These are phyloP conservation scores for Caenorhabditis doughertyi DNA, from an alignment of 2,888 invertebrate species.

Conservation along the genomic window DNA sequence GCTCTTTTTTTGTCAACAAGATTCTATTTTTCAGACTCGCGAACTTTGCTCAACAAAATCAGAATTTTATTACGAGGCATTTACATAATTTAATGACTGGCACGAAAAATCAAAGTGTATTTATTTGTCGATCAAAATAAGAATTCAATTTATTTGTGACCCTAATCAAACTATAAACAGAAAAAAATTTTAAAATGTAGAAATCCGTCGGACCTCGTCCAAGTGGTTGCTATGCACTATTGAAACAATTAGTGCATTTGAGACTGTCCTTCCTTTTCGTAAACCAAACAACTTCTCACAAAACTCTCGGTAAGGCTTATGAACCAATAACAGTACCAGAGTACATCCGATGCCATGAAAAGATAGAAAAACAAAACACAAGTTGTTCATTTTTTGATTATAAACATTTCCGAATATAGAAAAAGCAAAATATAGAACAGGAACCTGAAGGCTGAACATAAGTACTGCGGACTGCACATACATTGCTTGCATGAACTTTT, in stretches of 20 bases:
- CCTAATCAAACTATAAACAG: no score
- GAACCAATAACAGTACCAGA: not conserved
- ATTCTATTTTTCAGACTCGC: no score
- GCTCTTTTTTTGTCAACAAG: no score
- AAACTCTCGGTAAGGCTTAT: slow-evolving; percentile 4
- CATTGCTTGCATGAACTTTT: slow-evolving; percentile 6
- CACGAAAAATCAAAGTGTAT: no score
- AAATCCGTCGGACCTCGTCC: no score
- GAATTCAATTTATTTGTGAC: no score
- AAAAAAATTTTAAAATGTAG: no score
- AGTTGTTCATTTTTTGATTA: slow-evolving; percentile 1
- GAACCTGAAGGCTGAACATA: not conserved
- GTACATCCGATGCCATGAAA: not conserved
- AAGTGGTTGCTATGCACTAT: not conserved
- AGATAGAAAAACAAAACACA: not conserved
- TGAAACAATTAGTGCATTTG: not conserved
- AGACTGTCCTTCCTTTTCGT: not conserved
- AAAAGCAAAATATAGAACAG: not conserved
- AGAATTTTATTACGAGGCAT: no score
- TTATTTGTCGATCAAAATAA: no score
- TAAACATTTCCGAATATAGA: not conserved
- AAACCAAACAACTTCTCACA: not conserved
- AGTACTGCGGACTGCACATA: not conserved
- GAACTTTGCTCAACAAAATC: no score
- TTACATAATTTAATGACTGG: no score